Percentiles rank a stretch among this genome's conserved stretches.
These are phyloP conservation scores for Linhomoeus sp. DNA, from an alignment of 2,888 invertebrate genomes.

Conservation along the genomic window DNA sequence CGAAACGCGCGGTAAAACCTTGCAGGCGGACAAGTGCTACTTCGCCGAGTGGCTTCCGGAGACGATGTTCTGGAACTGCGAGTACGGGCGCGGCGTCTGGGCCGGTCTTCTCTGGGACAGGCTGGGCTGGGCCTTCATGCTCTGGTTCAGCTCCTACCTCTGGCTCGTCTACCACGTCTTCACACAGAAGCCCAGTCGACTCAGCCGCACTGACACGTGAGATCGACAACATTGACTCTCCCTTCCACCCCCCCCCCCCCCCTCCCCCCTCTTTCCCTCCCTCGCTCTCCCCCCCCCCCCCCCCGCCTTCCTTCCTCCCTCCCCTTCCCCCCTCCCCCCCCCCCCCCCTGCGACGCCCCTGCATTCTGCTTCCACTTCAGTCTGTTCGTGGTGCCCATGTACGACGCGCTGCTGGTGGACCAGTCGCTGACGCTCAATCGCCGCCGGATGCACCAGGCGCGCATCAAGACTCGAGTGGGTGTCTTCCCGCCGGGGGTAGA, in stretches of 20 bases:
- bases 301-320: too few species aligned
- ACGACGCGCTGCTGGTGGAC: slow-evolving; percentile 66
- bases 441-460: slow-evolving; percentile 33
- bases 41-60: slow-evolving; percentile 1
- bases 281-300: too few species aligned
- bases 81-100: neutral
- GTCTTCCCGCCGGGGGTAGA: too few species aligned
- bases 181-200: slow-evolving; percentile 2
- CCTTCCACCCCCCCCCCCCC: too few species aligned
- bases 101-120: neutral
- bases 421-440: slow-evolving; percentile 79
- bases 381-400: slow-evolving; percentile 75
- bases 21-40: neutral
- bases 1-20: too few species aligned
- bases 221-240: neutral
- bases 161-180: slow-evolving; percentile 7
- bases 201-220: slow-evolving; percentile 6
- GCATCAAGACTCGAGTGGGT: neutral
- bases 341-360: neutral
- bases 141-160: slow-evolving; percentile 5
- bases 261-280: too few species aligned
- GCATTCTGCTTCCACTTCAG: too few species aligned
- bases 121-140: slow-evolving; percentile 1
- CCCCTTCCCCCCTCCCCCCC: neutral
- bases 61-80: slow-evolving; percentile 6